Evolutionary conservation across 2,888 invertebrate genomes (phyloP), one percentile per base, ranked within the genome.

Genomic region (Teleogryllus oceanicus): DNA sequence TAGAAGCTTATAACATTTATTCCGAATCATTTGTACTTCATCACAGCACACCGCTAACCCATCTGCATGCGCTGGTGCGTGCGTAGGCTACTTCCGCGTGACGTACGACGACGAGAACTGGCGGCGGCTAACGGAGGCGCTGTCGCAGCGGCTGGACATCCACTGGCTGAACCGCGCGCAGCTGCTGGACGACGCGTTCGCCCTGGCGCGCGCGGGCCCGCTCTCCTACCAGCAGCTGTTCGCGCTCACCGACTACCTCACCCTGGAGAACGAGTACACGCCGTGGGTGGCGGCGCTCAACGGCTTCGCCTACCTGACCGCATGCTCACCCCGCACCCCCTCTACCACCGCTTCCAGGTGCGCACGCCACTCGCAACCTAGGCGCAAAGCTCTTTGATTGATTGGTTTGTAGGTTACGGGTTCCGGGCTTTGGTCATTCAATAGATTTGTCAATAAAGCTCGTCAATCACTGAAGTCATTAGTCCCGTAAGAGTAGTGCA

Each of bases 231-330:
- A 86, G 0, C 86, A 89, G 20, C 91, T 93, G 0, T 89, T 96
- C 75, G 88, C 89, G 20, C 88, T 94, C 49, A 88, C 93, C 0
- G 88, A 89, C 2, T 96, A 95, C 88, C 88, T 97, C 82, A 86
- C 88, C 79, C 87, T 89, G 16, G 94, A 94, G 86, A 89, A 86
- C 0, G 90, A 92, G 18, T 94, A 94, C 84, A 88, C 93, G 20
- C 95, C 96, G 0, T 96, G 96, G 96, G 88, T 89, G 10, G 89
- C 93, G 0, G 93, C 93, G 0, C 82, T 92, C 13, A 85, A 86
- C 79, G 90, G 89, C 24, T 88, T 92, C 83, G 87, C 83, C 20
- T 92, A 89, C 88, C 83, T 92, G 84, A 77, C 78, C n/a, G 78
- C 21, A 20, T 51, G 16, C 74, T 78, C 21, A 21, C 16, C 49